Base-by-base conservation (phyloP, 2,888 invertebrate genomes). In the Teleogryllus oceanicus region DNA sequence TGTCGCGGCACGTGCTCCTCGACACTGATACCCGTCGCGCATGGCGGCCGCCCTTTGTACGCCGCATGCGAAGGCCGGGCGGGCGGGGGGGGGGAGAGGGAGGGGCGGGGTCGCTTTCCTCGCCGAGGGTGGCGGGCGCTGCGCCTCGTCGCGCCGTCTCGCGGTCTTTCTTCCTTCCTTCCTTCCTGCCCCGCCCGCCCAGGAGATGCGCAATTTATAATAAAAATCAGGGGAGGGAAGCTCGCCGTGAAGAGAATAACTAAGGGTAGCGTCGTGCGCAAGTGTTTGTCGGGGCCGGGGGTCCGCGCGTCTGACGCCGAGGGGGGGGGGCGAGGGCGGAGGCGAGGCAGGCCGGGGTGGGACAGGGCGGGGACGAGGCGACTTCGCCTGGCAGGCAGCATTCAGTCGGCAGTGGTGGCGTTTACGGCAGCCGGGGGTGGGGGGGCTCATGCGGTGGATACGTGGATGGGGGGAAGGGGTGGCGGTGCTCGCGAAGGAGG, bases 151-250 rank as follows among this genome's bases (percentile, higher is more conserved):
- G 16, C 62, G 16, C n/a, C n/a, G 16, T n/a, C 13, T 62, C 62
- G 62, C n/a, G 62, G 62, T 62, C 62, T 62, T 62, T 16, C 62
- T n/a, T 62, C 62, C n/a, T 37, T 37, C 37, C 37, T 37, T 37
- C 37, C 37, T 37, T 37, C 37, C 37, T 37, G 37, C 62, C 62
- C n/a, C 62, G 16, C 62, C 62, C 62, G n/a, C 16, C n/a, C 16
- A 62, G 62, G 62, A n/a, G 62, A 62, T 62, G 62, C 62, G 62
- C 62, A 62, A 62, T 62, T 62, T 62, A 62, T 62, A 62, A 62
- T 62, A 62, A 62, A 62, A 62, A 62, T 62, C 62, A 62, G n/a
- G 62, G 62, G 62, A 62, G 62, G n/a, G 62, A 62, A 62, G 62
- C 62, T 62, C n/a, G 13, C 62, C 62, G 62, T 62, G 62, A 62